Evolutionary conservation across 2,888 invertebrate species (phyloP).

Genomic region (Mesorhabditis belari): DNA sequence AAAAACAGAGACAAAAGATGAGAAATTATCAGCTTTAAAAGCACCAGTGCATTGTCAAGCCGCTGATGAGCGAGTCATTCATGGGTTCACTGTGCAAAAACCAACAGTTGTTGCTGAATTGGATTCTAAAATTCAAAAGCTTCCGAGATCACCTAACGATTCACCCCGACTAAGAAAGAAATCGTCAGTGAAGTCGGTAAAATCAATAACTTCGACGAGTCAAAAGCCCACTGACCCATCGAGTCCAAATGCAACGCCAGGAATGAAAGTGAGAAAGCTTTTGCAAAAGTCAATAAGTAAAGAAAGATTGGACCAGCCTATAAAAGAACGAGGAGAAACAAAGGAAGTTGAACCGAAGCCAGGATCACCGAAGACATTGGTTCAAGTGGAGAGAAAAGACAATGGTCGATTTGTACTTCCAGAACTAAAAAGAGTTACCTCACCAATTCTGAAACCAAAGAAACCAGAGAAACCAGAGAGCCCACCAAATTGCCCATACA

Average conservation of each 20-base stretch:
- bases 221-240: too few species aligned
- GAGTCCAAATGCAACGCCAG: too few species aligned
- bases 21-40: too few species aligned
- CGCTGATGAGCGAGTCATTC: background rate
- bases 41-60: background rate
- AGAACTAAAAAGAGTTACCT: background rate
- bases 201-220: background rate
- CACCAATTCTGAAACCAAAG: background rate
- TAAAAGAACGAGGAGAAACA: too few species aligned
- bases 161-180: too few species aligned
- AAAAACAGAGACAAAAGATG: background rate
- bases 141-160: too few species aligned
- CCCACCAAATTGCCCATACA: too few species aligned
- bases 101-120: background rate
- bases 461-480: background rate
- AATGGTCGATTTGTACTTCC: background rate
- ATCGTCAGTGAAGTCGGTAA: too few species aligned
- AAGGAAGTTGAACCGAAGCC: background rate
- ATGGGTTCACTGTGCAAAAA: background rate
- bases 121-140: background rate
- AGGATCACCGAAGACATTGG: background rate
- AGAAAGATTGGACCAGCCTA: too few species aligned
- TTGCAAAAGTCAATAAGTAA: background rate
- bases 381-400: background rate
- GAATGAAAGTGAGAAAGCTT: too few species aligned